Evolutionary conservation across 2,797 vertebrate genomes (phyloP), one percentile per base, ranked within the genome.

Genomic region (Allobates femoralis): DNA sequence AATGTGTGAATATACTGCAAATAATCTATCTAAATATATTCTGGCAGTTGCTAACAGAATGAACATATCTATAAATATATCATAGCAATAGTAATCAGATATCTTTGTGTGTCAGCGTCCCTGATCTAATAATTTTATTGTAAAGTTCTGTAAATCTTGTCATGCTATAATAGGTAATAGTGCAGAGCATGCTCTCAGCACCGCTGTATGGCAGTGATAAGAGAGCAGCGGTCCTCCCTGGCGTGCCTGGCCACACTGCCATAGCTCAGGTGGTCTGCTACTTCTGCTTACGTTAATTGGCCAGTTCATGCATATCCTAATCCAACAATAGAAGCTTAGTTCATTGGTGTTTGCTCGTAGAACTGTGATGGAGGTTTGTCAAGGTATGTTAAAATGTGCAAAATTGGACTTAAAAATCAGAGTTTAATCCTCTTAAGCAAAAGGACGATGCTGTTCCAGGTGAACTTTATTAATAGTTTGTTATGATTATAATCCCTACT

Each of bases 401-500:
- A 37, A 73, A 23, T 75, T 80, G 66, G 50, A 55, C 67, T 37
- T 75, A 46, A 56, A 51, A 64, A 26, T 71, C 51, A 69, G 37
- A 73, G 28, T 64, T 34, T 79, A 84, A 87, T 87, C 82, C 77
- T 80, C 82, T 80, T 84, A 87, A 56, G 74, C 46, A 84, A 76
- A 81, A 26, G 76, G 28, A 60, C 37, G 46, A 66, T 87, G n/a
- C 66, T 21, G 32, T 75, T 46, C 74, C 18, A 64, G 30, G 56
- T 4, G 21, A 67, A 74, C 62, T 67, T 85, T 84, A 53, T 37
- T 74, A 55, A 60, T 55, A 64, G 30, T 83, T 83, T 86, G 50
- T 82, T 75, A 74, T 58, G 32, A 69, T 86, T 77, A 55, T 66
- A 84, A 84, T 84, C 50, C 69, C 69, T 81, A 85, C 32, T n/a